A percentile compares a stretch with the other conserved stretches of the same genome.
phyloP scores from a whole-genome alignment of 2,113 vertebrate species.

The Dolichotis patagonum region DNA sequence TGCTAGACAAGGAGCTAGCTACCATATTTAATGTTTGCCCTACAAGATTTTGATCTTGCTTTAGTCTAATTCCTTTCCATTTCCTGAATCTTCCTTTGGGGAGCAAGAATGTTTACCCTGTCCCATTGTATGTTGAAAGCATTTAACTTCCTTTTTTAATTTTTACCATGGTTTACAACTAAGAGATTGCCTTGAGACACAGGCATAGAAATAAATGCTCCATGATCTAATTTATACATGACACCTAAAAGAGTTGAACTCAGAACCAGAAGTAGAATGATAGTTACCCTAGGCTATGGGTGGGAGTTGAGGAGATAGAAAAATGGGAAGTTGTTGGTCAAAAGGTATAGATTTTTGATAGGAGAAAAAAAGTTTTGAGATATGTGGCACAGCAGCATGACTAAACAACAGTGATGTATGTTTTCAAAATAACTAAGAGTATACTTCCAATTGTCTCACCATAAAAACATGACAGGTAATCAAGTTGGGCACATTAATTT shows the following conservation, averaged over 20 bases:
- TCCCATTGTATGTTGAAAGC: background rate
- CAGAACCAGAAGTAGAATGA: background rate
- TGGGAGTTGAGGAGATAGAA: background rate
- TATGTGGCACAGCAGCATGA: background rate
- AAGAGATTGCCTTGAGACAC: too few relatives aligned
- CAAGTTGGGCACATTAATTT: background rate
- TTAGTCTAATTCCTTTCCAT: background rate
- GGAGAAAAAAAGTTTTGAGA: background rate
- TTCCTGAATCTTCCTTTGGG: background rate
- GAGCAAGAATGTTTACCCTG: background rate
- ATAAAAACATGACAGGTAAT: background rate
- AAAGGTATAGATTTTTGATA: background rate
- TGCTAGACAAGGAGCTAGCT: background rate
- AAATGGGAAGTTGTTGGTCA: background rate
- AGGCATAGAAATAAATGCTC: too few relatives aligned
- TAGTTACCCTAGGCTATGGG: background rate
- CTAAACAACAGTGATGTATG: background rate
- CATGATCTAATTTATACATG: background rate
- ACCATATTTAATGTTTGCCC: background rate
- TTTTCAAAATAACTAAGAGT: background rate
- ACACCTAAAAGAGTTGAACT: background rate
- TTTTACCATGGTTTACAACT: too few relatives aligned
- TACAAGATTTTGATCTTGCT: background rate
- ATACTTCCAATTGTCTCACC: background rate
- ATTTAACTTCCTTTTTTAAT: background rate